Base-by-base conservation (phyloP, 2,888 invertebrate genomes). In the Campopleginae sp. region DNA sequence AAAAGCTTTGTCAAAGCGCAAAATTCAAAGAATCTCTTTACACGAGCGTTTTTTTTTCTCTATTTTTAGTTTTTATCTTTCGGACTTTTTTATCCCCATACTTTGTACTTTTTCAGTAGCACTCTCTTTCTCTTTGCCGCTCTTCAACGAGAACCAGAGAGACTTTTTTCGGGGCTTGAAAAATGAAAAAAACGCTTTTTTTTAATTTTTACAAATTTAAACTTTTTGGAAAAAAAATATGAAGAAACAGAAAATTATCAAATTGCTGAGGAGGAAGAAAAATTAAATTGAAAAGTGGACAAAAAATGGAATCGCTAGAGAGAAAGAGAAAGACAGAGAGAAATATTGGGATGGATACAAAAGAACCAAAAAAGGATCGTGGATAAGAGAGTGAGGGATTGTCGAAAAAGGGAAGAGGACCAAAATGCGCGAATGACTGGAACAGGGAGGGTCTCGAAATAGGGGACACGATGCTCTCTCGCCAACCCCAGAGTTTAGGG, bases 241-340 rank as follows among this genome's bases (percentile, higher is more conserved):
- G 19, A 19, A 8, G 7, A 19, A 51, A n/a, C 8, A 3, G 23
- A 54, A 4, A 54, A 54, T 23, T 23, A 54, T 23, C 12, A 46
- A 58, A 17, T 33, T 42, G 54, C 88, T 88, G 85, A 87, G 87
- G 86, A 58, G 42, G 44, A 63, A 48, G 46, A 61, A 46, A 10
- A 44, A 51, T 42, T 17, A 8, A 27, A n/a, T 27, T 12, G 38
- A 27, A 65, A 27, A 19, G 44, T 27, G 27, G 75, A 61, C 76
- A 33, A 70, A 19, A 0, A 17, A 42, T 3, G 61, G 31, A 58
- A 33, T 14, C 6, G 23, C 14, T 1, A 31, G 1, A 23, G 58
- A 44, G 54, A 82, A 4, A 81, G 82, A 38, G 80, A 82, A 79
- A 83, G 86, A 79, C 88, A 83, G 86, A 86, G 88, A 88, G 88